These are phyloP conservation scores for Linnaemya tessellans DNA, from an alignment of 2,888 invertebrate species.

Conservation along the genomic window DNA sequence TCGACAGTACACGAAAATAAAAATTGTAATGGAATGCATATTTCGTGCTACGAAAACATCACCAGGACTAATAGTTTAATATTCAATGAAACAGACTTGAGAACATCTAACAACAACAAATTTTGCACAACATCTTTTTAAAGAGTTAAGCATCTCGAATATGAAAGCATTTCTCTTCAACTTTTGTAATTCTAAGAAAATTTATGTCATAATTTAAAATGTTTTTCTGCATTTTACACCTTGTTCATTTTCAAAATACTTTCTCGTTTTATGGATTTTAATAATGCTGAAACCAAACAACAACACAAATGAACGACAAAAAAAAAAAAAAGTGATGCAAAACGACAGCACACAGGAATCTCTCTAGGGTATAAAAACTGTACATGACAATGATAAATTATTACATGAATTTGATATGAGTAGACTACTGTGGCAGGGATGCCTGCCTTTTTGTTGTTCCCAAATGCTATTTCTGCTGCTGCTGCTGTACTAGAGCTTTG, in stretches of 20 bases:
- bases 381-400: conserved; percentile 72
- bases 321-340: conserved; percentile 23
- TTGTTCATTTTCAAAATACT: conserved; percentile 56
- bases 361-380: conserved; percentile 62
- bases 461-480: background rate
- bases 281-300: conserved; percentile 47
- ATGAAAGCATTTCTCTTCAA: conserved; percentile 4
- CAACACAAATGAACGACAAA: conserved; percentile 13
- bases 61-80: no score
- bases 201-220: conserved; percentile 41
- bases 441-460: conserved; percentile 24
- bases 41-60: no score
- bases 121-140: background rate
- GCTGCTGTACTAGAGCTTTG: background rate
- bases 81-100: no score
- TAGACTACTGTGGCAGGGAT: conserved; percentile 7
- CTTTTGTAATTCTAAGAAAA: conserved; percentile 12
- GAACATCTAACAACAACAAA: no score
- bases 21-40: no score
- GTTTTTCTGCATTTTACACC: conserved; percentile 51
- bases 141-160: background rate
- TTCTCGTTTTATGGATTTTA: conserved; percentile 66
- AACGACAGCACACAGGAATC: conserved; percentile 51
- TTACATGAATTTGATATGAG: conserved; percentile 71
- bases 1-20: no score